These are phyloP conservation scores for Nannospalax galili DNA, from an alignment of 2,113 vertebrate genomes.

Conservation along the genomic window DNA sequence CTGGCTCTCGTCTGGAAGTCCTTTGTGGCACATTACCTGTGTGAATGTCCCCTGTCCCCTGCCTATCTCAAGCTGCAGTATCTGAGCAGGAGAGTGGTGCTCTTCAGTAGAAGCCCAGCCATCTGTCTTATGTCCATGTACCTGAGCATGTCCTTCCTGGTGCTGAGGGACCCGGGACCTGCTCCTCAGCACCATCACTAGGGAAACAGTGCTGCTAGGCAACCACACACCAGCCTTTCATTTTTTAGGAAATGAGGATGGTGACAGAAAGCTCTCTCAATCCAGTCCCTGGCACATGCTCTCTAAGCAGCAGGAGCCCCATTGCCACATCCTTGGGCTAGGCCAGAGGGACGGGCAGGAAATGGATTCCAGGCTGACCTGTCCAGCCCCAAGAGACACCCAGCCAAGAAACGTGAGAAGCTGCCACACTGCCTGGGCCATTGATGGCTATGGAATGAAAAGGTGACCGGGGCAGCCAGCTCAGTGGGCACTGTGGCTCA, in stretches of 20 bases:
- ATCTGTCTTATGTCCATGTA: not conserved
- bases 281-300: not conserved
- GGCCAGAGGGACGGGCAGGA: not conserved
- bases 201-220: conserved; percentile 67
- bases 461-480: not conserved
- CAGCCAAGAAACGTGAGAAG: not conserved
- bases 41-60: not conserved
- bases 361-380: not conserved
- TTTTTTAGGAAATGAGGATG: conserved; percentile 48
- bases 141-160: not conserved
- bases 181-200: not conserved
- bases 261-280: not conserved
- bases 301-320: not conserved
- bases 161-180: not conserved
- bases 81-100: not conserved
- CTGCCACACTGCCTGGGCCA: not conserved
- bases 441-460: not conserved
- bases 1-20: not conserved
- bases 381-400: not conserved
- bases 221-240: conserved; percentile 50
- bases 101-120: not conserved
- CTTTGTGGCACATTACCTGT: not conserved
- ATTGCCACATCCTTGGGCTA: not conserved
- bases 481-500: not conserved
- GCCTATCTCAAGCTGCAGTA: not conserved